Evolutionary conservation across 2,797 vertebrate genomes (phyloP), one percentile per base, ranked within the genome.

Genomic region (Chelonia mydas): DNA sequence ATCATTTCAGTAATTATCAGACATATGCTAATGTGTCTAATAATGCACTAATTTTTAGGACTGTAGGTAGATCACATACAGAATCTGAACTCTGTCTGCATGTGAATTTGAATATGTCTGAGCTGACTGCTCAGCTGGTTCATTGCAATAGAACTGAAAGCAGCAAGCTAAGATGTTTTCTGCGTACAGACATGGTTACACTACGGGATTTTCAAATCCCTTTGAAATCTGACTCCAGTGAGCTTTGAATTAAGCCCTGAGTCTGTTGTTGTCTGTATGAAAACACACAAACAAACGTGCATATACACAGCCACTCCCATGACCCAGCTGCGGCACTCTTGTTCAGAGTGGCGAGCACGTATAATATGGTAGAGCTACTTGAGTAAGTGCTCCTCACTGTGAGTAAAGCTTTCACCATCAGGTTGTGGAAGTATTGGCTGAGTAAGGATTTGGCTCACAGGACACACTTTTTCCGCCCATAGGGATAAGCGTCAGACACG

Each of bases 1-100:
- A 82, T 81, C 54, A 87, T 86, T 94, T 96, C 80, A 95, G 93
- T 94, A 96, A 96, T 96, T 95, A 94, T 74, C 57, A 89, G 92
- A 91, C 94, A 96, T 92, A 86, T 93, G 95, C 93, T 96, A 61
- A 33, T 61, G 28, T 15, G 31, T 11, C 13, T 31, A 61, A 61
- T 16, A 61, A 15, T 65, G 87, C 76, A 91, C 86, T 95, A 84
- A 93, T 93, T 86, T 87, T 86, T 93, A 90, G 91, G 92, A 86
- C 61, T 59, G 61, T 5, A 33, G 86, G 89, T 90, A 68, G 88
- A 91, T 93, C 65, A 16, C 89, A 94, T 68, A 6, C 45, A 83
- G 54, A 87, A 49, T 84, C 68, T 92, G 93, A 97, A 95, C 93
- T 77, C 88, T 84, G 9, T 76, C 84, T 87, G 95, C 83, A 84